These are phyloP conservation scores for Bovichtus variegatus DNA, from an alignment of 2,797 vertebrate genomes.

Conservation along the genomic window DNA sequence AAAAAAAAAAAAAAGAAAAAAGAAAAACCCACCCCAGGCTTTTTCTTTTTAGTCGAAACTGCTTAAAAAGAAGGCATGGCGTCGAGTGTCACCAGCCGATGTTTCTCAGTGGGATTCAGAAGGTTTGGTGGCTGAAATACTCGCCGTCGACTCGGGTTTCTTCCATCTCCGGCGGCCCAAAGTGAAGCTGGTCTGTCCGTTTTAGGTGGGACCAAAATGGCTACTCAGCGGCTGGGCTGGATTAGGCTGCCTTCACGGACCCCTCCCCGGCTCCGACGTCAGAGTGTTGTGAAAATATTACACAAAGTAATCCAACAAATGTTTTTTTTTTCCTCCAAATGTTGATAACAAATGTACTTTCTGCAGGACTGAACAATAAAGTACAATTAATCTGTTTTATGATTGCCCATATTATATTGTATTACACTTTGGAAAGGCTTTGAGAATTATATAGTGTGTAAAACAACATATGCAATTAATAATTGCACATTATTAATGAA, in stretches of 20 bases:
- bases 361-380: no score
- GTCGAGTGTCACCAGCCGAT: slow-evolving; percentile 11
- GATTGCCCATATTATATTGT: no score
- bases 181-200: slow-evolving; percentile 73
- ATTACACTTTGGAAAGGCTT: no score
- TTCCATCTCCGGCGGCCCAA: slow-evolving; percentile 79
- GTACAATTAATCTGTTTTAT: no score
- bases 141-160: slow-evolving; percentile 75
- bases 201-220: slow-evolving; percentile 95
- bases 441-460: no score
- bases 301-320: no score
- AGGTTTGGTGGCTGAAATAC: slow-evolving; percentile 31
- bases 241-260: slow-evolving; percentile 81
- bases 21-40: slow-evolving; percentile 24
- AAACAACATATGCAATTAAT: no score
- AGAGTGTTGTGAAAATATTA: neutral
- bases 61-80: slow-evolving; percentile 50
- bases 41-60: slow-evolving; percentile 2
- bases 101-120: slow-evolving; percentile 15
- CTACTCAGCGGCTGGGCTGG: slow-evolving; percentile 87
- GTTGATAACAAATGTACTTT: no score
- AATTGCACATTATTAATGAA: no score
- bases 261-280: slow-evolving; percentile 50
- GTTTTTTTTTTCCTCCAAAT: no score
- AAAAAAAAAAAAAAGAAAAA: slow-evolving; percentile 42